These are phyloP conservation scores for Drosophila murphyi DNA, from an alignment of 1,140 invertebrate species.

Conservation along the genomic window DNA sequence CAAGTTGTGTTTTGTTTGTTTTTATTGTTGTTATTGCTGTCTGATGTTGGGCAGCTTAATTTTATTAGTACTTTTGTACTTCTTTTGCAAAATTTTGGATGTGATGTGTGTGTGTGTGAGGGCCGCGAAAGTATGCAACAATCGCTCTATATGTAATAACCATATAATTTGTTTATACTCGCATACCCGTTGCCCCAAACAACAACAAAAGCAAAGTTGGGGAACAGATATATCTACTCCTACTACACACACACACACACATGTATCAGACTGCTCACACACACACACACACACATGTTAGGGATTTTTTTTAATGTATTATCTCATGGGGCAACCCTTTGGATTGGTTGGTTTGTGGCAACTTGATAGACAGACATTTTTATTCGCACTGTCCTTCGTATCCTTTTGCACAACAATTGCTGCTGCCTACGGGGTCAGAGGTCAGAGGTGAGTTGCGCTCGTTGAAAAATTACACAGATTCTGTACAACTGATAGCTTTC, in stretches of 20 bases:
- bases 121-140: constrained; percentile 36
- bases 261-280: constrained; percentile 7
- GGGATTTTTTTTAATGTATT: not conserved
- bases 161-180: constrained; percentile 40
- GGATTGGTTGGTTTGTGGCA: not conserved
- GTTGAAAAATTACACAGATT: not conserved
- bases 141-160: constrained; percentile 2
- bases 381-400: constrained; percentile 5
- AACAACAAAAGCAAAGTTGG: constrained; percentile 21
- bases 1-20: constrained; percentile 4
- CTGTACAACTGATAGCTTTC: not conserved
- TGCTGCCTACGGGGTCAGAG: constrained; percentile 1
- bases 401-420: constrained; percentile 13
- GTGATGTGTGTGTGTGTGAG: constrained; percentile 2
- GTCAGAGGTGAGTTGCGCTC: not conserved
- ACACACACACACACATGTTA: constrained; percentile 1
- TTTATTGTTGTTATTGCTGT: constrained; percentile 18
- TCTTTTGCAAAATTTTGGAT: constrained; percentile 8
- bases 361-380: constrained; percentile 7
- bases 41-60: constrained; percentile 59
- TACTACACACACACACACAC: constrained; percentile 5
- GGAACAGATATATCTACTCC: too few relatives aligned
- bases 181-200: constrained; percentile 44
- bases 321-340: constrained; percentile 5
- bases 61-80: constrained; percentile 72